Evolutionary conservation across 1,140 invertebrate species (phyloP), one percentile per base, ranked within the genome.

Genomic region (Acromyrmex heyeri): DNA sequence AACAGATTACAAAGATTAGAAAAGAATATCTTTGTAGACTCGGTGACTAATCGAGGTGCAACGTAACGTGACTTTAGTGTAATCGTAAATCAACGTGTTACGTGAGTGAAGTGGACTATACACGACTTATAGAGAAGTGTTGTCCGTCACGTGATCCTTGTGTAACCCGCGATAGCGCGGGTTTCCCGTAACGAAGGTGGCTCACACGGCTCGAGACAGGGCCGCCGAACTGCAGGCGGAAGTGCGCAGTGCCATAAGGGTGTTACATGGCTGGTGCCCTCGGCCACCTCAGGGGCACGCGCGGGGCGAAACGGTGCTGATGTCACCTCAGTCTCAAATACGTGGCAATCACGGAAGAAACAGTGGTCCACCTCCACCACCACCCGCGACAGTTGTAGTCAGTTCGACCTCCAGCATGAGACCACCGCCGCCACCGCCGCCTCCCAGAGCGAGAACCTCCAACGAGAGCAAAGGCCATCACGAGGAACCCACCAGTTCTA

Each of bases 401-500:
- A 95, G 94, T 72, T 94, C 94, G 77, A 94, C 94, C 76, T 95
- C 95, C 53, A 95, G 95, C 85, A 95, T 95, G 92, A 95, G 96
- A 93, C 93, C 95, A 57, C 96, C 96, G 53, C 96, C 96, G 30
- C 96, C 96, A 1, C 96, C 96, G 30, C 96, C 96, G 7, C 96
- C 96, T 53, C 96, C 96, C 55, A 95, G 95, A 86, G 91, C 93
- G 87, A 93, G 94, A 81, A 91, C 91, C 85, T 93, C 93, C 44
- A 91, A 88, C 69, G 94, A 95, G 86, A 95, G 95, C 82, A 95
- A 95, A 87, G 93, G 91, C 82, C 94, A 95, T 81, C 95, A 97
- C 93, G 97, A 98, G 94, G 97, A 98, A 93, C 97, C 97, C 2
- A 97, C 97, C 59, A 98, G 97, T 95, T 98, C 97, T 86, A 98